phyloP scores from a whole-genome alignment of 2,113 vertebrate genomes.

The Tyrannus savana region DNA sequence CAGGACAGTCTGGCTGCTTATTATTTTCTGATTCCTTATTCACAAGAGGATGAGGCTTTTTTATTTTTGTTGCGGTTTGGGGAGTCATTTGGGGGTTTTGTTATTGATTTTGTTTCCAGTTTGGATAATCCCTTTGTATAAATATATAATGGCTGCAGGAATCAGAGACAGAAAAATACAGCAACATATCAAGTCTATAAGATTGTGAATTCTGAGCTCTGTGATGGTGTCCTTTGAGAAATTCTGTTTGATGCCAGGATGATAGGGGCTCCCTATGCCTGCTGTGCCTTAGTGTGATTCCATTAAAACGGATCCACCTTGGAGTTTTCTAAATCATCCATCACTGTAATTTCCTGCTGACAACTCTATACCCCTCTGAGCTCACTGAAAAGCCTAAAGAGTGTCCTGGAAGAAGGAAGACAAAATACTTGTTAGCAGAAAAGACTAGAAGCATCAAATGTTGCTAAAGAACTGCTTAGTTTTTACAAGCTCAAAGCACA shows the following conservation, averaged over 20 bases:
- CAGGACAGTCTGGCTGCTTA: background rate
- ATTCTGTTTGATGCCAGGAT: background rate
- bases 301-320: background rate
- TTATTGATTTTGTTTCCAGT: background rate
- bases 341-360: background rate
- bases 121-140: background rate
- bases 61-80: background rate
- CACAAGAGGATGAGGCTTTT: background rate
- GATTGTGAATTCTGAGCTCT: background rate
- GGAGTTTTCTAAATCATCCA: background rate
- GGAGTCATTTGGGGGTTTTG: rapidly evolving
- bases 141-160: background rate
- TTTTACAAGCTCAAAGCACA: background rate
- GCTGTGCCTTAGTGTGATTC: background rate
- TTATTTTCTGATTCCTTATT: background rate
- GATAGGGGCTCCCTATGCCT: background rate
- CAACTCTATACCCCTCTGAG: background rate
- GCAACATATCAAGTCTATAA: background rate
- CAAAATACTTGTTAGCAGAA: background rate
- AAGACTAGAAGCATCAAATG: background rate
- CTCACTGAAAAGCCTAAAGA: background rate
- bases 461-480: background rate
- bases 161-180: background rate
- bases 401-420: background rate
- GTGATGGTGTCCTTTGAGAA: background rate